Evolutionary conservation across 30 jellyfish, hydroid and myxozoan genomes (phyloP), one percentile per base, ranked within the genome.

Genomic region (Aurelia sp.): DNA sequence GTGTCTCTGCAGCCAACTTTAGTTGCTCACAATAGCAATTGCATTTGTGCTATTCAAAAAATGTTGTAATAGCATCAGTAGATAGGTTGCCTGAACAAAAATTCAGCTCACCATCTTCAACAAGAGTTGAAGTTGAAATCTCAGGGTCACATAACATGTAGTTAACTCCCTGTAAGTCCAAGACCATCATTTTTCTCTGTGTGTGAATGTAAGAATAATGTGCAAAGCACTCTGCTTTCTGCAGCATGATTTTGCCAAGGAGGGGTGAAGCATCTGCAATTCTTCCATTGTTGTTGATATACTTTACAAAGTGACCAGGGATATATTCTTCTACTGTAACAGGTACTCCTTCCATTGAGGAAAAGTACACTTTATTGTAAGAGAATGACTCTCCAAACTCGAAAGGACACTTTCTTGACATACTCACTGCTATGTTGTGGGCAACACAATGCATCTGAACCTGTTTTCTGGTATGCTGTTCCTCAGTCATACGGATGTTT

Each of bases 401-500:
- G 67, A 59, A 55, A 71, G 82, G 67, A 33, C 21, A 5, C 82
- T 71, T 71, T 20, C 66, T 71, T n/a, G 38, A 33, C 47, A 33
- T 33, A 71, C 82, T 71, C 66, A 19, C 21, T 8, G 82, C 44
- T n/a, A 44, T 71, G 51, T 59, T 71, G 38, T 66, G 38, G 19
- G 82, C 82, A 71, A 71, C 82, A 71, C 66, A 64, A 41, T 71
- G 68, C 82, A 71, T 71, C 82, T 71, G 82, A 40, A 71, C 82
- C 44, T 71, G 82, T 41, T 71, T 71, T 71, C 82, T 71, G 64
- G 82, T 71, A 66, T 71, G 82, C 38, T 71, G 82, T 27, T 9
- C 67, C 15, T 33, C 44, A 38, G 82, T 71, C 82, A 71, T 71
- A 71, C 44, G 38, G 82, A 71, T 33, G 19, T 16, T 44, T 8